phyloP scores from a whole-genome alignment of 2,113 vertebrate species.

The Hemiprocne comata region DNA sequence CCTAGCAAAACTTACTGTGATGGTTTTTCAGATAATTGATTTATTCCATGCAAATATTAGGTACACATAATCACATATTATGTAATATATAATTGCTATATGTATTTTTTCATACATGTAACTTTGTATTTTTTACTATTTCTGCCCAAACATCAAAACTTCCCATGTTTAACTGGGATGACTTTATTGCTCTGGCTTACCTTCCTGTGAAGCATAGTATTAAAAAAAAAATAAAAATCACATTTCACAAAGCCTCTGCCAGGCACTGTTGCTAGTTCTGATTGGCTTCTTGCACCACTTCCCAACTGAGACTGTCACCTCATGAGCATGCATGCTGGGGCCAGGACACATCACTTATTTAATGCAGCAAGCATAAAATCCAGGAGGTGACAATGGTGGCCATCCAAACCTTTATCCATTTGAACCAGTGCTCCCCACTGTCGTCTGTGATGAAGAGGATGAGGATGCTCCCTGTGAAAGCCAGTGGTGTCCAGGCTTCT shows the following conservation, averaged over 20 bases:
- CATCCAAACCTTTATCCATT: background rate
- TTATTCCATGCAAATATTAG: background rate
- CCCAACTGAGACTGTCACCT: background rate
- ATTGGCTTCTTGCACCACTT: background rate
- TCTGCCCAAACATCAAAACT: background rate
- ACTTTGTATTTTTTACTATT: background rate
- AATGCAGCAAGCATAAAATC: background rate
- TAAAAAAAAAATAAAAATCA: background rate
- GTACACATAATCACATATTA: background rate
- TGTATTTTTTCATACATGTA: background rate
- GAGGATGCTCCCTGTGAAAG: fast-evolving
- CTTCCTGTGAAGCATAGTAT: background rate
- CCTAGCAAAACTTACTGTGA: background rate
- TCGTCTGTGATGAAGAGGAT: background rate
- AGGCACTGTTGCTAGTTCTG: background rate
- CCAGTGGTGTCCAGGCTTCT: fast-evolving
- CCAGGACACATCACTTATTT: background rate
- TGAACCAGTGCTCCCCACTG: background rate
- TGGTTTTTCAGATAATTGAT: background rate
- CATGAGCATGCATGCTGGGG: background rate
- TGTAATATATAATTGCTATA: background rate
- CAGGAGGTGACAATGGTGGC: background rate
- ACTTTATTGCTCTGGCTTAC: background rate
- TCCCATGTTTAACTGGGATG: background rate
- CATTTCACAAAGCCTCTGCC: background rate